A percentile compares a stretch with the other conserved stretches of the same genome.
phyloP scores from a whole-genome alignment of 1,140 invertebrate species.

The Dryas iulia region DNA sequence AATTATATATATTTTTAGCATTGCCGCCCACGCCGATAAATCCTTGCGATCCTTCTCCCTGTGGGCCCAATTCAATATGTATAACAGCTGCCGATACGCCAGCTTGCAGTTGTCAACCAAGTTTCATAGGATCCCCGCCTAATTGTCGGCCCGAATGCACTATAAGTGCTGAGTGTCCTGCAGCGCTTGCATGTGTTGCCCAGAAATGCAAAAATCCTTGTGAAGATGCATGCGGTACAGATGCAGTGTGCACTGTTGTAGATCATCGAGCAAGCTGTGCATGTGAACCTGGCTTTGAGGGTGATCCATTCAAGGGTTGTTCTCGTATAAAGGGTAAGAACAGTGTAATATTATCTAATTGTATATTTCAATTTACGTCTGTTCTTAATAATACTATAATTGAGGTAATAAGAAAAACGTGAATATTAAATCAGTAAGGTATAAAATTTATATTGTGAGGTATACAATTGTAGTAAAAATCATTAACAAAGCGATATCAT shows the following conservation, averaged over 20 bases:
- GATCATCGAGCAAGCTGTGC: slow-evolving; percentile 86
- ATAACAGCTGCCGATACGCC: slow-evolving; percentile 84
- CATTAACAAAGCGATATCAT: slow-evolving; percentile 26
- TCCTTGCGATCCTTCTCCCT: slow-evolving; percentile 88
- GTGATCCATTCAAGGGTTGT: slow-evolving; percentile 88
- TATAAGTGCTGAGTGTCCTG: slow-evolving; percentile 86
- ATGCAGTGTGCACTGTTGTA: slow-evolving; percentile 84
- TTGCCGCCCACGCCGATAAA: slow-evolving; percentile 57
- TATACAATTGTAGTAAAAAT: slow-evolving; percentile 2
- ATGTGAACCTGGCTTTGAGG: slow-evolving; percentile 85
- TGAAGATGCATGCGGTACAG: slow-evolving; percentile 84
- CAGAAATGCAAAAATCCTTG: slow-evolving; percentile 88
- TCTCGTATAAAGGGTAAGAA: slow-evolving; percentile 67
- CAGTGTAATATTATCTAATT: not conserved
- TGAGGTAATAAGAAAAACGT: not conserved
- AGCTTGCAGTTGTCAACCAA: slow-evolving; percentile 88
- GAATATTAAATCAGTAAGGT: not conserved
- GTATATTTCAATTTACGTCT: not conserved
- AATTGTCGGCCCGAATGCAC: slow-evolving; percentile 91
- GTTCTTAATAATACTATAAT: not conserved
- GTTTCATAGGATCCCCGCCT: slow-evolving; percentile 89
- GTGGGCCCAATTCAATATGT: slow-evolving; percentile 90
- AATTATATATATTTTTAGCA: slow-evolving; percentile 41
- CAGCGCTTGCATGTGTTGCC: slow-evolving; percentile 86
- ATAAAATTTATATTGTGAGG: not conserved